These are phyloP conservation scores for Tapera naevia DNA, from an alignment of 2,797 vertebrate species.

Conservation along the genomic window DNA sequence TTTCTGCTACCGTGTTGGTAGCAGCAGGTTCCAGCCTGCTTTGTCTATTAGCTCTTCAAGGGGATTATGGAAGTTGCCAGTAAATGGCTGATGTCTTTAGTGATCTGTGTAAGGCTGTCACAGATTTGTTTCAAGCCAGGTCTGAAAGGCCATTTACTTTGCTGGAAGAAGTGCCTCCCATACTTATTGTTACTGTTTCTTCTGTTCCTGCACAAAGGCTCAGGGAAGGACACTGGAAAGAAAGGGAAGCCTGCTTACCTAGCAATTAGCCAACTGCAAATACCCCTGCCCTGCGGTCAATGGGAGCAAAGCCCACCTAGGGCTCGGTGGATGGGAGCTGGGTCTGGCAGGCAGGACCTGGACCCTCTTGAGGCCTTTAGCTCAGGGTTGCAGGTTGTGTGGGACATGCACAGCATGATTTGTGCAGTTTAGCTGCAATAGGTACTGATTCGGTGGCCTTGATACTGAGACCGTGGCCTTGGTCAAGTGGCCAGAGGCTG, in stretches of 20 bases:
- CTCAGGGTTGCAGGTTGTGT: background rate
- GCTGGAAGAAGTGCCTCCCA: background rate
- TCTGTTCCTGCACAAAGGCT: slow-evolving; percentile 5
- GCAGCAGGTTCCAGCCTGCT: background rate
- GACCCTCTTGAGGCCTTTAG: background rate
- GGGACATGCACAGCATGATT: accelerated
- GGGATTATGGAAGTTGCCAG: background rate
- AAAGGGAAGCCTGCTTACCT: background rate
- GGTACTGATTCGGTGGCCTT: background rate
- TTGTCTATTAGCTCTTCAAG: background rate
- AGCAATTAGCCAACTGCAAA: background rate
- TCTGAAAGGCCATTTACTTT: slow-evolving; percentile 7
- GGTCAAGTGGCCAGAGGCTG: background rate
- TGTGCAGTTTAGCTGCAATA: background rate
- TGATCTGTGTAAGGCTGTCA: background rate
- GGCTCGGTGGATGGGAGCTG: background rate
- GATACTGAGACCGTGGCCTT: background rate
- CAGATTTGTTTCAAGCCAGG: background rate
- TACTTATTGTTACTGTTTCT: background rate
- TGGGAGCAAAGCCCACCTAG: accelerated
- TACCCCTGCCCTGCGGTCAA: background rate
- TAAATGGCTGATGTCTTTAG: background rate
- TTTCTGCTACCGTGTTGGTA: background rate
- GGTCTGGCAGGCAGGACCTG: background rate
- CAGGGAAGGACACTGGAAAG: background rate